Conservation (phyloP, 2,797 vertebrate species). For the Aplochiton taeniatus region DNA sequence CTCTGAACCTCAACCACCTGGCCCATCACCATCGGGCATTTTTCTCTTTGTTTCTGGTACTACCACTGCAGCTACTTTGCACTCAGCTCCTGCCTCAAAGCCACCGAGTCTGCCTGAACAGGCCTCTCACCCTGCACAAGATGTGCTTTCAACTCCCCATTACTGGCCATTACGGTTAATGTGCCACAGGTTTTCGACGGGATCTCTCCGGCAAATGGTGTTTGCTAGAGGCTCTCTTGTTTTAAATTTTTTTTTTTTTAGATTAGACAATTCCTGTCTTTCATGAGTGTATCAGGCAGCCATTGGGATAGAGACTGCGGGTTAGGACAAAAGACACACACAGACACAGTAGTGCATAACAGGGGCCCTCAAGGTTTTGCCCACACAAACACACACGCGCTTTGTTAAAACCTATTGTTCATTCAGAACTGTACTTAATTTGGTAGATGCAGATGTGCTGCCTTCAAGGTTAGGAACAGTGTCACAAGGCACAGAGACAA, state of each 20-base stretch:
- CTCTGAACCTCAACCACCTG: neutral
- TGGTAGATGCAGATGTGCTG: too few species aligned
- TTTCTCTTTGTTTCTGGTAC: constrained; percentile 30
- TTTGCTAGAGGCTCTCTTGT: constrained; percentile 22
- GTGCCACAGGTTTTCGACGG: neutral
- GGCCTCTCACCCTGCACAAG: constrained; percentile 27
- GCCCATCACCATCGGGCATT: neutral
- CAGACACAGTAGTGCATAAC: too few species aligned
- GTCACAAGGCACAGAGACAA: too few species aligned
- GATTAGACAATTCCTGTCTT: constrained; percentile 14
- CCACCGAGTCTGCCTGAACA: neutral
- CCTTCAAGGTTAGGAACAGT: too few species aligned
- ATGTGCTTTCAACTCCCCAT: constrained; percentile 33
- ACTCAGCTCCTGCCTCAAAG: constrained; percentile 34
- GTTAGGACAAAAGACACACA: too few species aligned
- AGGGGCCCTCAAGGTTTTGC: too few species aligned
- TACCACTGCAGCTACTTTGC: constrained; percentile 44
- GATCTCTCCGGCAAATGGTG: constrained; percentile 40
- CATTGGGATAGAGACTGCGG: neutral
- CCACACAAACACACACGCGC: too few species aligned
- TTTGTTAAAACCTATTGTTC: too few species aligned
- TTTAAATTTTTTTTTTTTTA: too few species aligned
- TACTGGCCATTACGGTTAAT: constrained; percentile 1
- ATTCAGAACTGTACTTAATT: too few species aligned
- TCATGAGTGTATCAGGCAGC: constrained; percentile 11